A percentile compares a stretch with the other conserved stretches of the same genome.
These are phyloP conservation scores for Nomada fucata DNA, from an alignment of 2,888 invertebrate genomes.

Conservation along the genomic window DNA sequence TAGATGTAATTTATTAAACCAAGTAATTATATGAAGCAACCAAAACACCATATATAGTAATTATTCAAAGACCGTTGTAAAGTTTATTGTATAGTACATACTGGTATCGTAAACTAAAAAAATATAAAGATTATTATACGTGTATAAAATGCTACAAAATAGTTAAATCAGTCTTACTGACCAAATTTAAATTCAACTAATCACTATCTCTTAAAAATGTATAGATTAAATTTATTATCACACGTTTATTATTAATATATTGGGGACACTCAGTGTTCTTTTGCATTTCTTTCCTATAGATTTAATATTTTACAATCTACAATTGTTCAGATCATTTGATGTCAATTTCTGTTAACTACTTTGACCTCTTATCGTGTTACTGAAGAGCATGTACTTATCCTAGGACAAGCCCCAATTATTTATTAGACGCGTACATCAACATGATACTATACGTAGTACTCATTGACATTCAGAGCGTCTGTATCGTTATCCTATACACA, in stretches of 20 bases:
- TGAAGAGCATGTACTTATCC: conserved; percentile 18
- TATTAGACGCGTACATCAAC: conserved; percentile 58
- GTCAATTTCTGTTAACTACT: conserved; percentile 6
- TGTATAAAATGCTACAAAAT: conserved; percentile 10
- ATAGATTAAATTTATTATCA: conserved; percentile 33
- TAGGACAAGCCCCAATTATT: conserved; percentile 25
- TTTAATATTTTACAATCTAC: conserved; percentile 9
- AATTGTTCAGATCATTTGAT: neutral
- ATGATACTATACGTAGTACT: conserved; percentile 82
- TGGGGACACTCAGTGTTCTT: conserved; percentile 37
- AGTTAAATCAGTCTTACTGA: conserved; percentile 47
- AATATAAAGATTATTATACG: neutral
- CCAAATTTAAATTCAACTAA: conserved; percentile 39
- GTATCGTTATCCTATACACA: conserved; percentile 83
- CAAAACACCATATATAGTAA: neutral
- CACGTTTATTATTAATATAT: conserved; percentile 19
- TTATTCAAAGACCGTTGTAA: neutral
- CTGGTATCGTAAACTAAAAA: neutral
- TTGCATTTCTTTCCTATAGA: conserved; percentile 22
- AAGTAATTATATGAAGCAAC: neutral
- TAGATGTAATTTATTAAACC: neutral
- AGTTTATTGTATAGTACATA: neutral
- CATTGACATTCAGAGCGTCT: conserved; percentile 83
- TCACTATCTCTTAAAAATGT: conserved; percentile 37
- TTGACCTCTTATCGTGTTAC: conserved; percentile 27